These are phyloP conservation scores for Paracanthobrama guichenoti DNA, from an alignment of 2,113 vertebrate species.

Conservation along the genomic window DNA sequence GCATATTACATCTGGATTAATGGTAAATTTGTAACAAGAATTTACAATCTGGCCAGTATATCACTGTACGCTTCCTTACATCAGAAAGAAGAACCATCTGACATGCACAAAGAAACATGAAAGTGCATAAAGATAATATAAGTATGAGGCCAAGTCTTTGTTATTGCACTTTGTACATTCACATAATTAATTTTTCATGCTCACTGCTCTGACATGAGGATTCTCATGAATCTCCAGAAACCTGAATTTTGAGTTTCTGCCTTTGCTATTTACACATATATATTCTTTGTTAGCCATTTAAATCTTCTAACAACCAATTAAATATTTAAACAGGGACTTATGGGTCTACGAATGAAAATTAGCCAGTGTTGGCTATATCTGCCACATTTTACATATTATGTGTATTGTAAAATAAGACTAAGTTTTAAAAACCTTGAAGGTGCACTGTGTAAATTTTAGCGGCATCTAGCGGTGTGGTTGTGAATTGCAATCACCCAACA, in stretches of 20 bases:
- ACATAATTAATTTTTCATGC: slow-evolving; percentile 27
- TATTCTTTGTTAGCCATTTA: neutral
- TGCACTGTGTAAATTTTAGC: too few species aligned
- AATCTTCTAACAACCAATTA: neutral
- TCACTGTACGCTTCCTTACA: slow-evolving; percentile 13
- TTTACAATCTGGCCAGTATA: neutral
- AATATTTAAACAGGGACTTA: neutral
- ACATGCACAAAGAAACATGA: slow-evolving; percentile 45
- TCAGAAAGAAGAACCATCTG: slow-evolving; percentile 7
- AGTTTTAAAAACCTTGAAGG: neutral
- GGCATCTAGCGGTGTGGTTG: too few species aligned
- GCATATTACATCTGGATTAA: neutral
- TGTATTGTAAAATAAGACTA: too few species aligned
- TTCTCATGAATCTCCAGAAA: neutral
- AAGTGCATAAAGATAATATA: slow-evolving; percentile 46
- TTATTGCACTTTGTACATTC: slow-evolving; percentile 41
- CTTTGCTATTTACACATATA: neutral
- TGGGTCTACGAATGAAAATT: too few species aligned
- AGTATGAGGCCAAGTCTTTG: slow-evolving; percentile 35
- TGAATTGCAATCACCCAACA: too few species aligned
- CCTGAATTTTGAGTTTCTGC: neutral
- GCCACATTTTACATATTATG: too few species aligned
- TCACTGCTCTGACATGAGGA: neutral
- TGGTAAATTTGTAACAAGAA: neutral
- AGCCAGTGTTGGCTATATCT: too few species aligned